These are phyloP conservation scores for Pseudorectes ferrugineus DNA, from an alignment of 2,113 vertebrate genomes.

Conservation along the genomic window DNA sequence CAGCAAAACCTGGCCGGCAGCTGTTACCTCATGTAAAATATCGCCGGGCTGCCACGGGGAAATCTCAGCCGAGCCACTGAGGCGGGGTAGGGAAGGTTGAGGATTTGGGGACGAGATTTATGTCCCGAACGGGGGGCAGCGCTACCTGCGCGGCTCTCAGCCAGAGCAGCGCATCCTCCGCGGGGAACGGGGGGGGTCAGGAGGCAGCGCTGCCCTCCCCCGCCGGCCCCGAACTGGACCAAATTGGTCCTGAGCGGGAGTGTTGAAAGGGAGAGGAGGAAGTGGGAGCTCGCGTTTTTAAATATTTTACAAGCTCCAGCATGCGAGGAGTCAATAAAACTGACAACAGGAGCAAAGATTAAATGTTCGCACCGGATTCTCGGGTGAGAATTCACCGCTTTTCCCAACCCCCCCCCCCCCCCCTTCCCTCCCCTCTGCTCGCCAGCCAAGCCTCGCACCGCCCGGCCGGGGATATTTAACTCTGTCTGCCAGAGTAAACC, in stretches of 20 bases:
- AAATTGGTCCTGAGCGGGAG: not conserved
- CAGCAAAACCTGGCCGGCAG: not conserved
- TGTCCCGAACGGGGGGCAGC: not conserved
- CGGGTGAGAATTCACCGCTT: not conserved
- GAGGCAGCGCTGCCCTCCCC: not conserved
- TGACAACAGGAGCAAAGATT: conserved; percentile 42
- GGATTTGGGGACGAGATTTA: not conserved
- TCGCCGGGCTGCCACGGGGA: accelerated
- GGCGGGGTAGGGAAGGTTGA: not conserved
- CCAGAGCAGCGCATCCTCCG: not conserved
- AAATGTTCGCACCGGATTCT: conserved; percentile 42
- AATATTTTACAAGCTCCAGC: conserved; percentile 51
- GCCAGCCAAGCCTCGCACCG: conserved; percentile 5
- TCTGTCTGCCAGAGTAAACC: conserved; percentile 77
- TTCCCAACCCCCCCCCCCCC: not conserved
- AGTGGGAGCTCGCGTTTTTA: not conserved
- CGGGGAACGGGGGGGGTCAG: not conserved
- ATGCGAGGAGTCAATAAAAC: conserved; percentile 32
- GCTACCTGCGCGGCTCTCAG: not conserved
- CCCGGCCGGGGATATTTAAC: conserved; percentile 58
- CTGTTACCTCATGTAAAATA: not conserved
- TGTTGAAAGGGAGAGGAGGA: conserved; percentile 19
- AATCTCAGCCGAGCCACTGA: not conserved
- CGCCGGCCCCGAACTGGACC: not conserved
- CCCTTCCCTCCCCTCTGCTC: not conserved